Evolutionary conservation across 2,113 vertebrate species (phyloP), one percentile per base, ranked within the genome.

Genomic region (Prunella fulvescens): DNA sequence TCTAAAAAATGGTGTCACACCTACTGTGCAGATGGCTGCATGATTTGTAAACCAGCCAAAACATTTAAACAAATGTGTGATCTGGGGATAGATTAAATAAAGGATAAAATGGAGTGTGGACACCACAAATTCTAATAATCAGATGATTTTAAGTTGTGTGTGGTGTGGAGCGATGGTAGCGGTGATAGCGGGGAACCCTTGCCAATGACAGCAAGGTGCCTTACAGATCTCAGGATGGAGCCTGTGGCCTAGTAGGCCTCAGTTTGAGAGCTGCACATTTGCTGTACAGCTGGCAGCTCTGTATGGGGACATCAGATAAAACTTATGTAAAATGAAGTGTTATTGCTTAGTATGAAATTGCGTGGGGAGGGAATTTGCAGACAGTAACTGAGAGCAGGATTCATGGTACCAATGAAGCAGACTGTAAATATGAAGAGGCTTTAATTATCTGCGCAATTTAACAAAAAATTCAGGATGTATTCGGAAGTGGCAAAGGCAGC

Each of bases 201-300:
- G 98, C 98, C 98, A 98, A 98, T 95, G 98, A 97, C 98, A 97
- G 97, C 98, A 98, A 98, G 98, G 97, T 97, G 98, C 98, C 98
- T 98, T 96, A 97, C 96, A 98, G 98, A 98, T 98, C 98, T 98
- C 98, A 98, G 98, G 98, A 99, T 98, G 98, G 98, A 98, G 98
- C 97, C 98, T 76, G 97, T 97, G 98, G 98, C 98, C 98, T 98
- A 98, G 98, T 98, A 98, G 98, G 98, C 98, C 98, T 98, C 98
- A 97, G 98, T 98, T 98, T 98, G 99, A 98, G 98, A 98, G 98
- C 98, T 98, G 88, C 98, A 98, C 98, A 98, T 98, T 99, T 98
- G 98, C 98, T 98, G 98, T 99, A 98, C 99, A 99, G 99, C 99
- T 99, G 99, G 99, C 98, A 96, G 98, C 98, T 99, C 99, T 98